Percentiles rank a stretch among this genome's conserved stretches.
Conservation (phyloP, 2,113 vertebrate species). For the Monopterus albus region DNA sequence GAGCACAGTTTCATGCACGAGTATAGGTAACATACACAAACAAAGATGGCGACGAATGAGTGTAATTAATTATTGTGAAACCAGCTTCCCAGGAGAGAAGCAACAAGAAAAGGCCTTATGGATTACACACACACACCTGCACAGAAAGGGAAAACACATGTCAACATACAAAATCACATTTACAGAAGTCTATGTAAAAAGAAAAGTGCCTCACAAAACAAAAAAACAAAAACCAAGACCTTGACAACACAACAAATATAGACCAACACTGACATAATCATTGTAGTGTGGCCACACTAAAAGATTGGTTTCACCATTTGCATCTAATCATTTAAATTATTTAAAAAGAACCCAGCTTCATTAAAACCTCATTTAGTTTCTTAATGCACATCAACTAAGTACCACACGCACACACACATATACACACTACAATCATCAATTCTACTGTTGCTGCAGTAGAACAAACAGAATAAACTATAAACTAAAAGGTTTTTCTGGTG, state of each 20-base stretch:
- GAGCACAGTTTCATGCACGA: conserved; percentile 13
- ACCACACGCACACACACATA: not conserved
- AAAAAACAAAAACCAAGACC: not conserved
- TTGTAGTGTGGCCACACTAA: conserved; percentile 30
- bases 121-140: conserved; percentile 7
- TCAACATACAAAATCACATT: not conserved
- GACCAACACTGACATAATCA: no score
- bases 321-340: conserved; percentile 40
- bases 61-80: conserved; percentile 56
- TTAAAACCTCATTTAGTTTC: conserved; percentile 40
- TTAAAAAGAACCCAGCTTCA: conserved; percentile 40
- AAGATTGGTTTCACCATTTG: conserved; percentile 44
- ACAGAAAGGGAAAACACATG: conserved; percentile 35
- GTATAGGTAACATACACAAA: conserved; percentile 21
- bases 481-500: not conserved
- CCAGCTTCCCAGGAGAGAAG: conserved; percentile 38
- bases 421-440: not conserved
- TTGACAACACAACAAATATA: not conserved
- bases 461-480: conserved; percentile 2
- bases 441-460: not conserved
- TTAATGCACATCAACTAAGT: conserved; percentile 6
- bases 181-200: not conserved
- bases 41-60: conserved; percentile 27
- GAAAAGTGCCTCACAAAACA: not conserved
- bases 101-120: not conserved